These are phyloP conservation scores for Orius laevigatus DNA, from an alignment of 1,140 invertebrate genomes.

Conservation along the genomic window DNA sequence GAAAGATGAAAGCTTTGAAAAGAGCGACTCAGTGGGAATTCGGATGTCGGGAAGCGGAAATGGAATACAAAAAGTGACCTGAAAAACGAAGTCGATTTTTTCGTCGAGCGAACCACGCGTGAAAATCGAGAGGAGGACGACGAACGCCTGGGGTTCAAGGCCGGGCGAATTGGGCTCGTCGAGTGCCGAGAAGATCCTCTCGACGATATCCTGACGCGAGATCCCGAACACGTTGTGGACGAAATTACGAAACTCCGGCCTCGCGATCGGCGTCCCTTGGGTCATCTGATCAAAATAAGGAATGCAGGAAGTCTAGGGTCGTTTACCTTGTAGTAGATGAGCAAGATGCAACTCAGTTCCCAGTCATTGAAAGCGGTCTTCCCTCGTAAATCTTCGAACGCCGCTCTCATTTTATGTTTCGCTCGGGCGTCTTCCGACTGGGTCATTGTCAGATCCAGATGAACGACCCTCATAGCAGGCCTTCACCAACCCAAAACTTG, in stretches of 20 bases:
- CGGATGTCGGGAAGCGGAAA: no score
- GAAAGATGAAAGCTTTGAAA: no score
- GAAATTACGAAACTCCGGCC: conserved; percentile 1
- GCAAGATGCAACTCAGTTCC: conserved; percentile 5
- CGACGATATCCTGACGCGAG: not conserved
- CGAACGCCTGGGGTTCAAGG: conserved; percentile 3
- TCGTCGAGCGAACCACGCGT: conserved; percentile 8
- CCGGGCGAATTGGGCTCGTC: conserved; percentile 4
- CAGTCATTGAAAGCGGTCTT: conserved; percentile 9
- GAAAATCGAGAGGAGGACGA: conserved; percentile 5
- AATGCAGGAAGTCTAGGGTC: not conserved
- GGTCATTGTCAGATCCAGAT: conserved; percentile 11
- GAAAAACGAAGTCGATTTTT: conserved; percentile 10
- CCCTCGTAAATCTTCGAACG: conserved; percentile 2
- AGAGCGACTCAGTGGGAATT: no score
- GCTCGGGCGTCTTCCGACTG: conserved; percentile 2
- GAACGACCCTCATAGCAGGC: conserved; percentile 3
- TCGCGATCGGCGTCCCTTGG: not conserved
- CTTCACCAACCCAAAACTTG: no score
- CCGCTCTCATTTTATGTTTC: not conserved
- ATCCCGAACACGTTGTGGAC: conserved; percentile 7
- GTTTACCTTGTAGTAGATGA: conserved; percentile 1
- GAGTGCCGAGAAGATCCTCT: conserved; percentile 3
- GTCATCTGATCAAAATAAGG: not conserved
- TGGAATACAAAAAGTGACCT: not conserved